Evolutionary conservation across 2,888 invertebrate genomes (phyloP).

Genomic region (Drosophila maculinotata): DNA sequence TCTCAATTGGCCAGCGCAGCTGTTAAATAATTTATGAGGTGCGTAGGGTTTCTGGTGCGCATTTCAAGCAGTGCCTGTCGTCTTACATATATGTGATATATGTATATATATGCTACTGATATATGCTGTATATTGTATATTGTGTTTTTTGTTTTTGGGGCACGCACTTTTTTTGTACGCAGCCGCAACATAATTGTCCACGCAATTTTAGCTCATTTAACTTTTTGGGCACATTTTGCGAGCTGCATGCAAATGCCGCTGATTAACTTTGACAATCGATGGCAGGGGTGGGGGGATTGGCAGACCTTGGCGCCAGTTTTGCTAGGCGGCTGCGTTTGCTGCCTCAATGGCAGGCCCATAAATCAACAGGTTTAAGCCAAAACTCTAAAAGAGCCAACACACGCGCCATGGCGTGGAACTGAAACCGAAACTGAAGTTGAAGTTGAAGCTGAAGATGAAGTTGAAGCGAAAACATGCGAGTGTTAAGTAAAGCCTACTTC

Average conservation of each 20-base stretch:
- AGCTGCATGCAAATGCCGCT: slow-evolving; percentile 71
- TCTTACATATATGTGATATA: slow-evolving; percentile 12
- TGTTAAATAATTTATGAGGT: slow-evolving; percentile 79
- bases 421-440: slow-evolving; percentile 15
- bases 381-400: slow-evolving; percentile 24
- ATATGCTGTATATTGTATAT: slow-evolving; percentile 5
- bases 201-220: slow-evolving; percentile 70
- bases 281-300: not conserved
- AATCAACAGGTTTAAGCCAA: slow-evolving; percentile 47
- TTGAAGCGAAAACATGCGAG: not conserved
- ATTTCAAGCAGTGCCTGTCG: slow-evolving; percentile 57
- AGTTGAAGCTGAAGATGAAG: slow-evolving; percentile 4
- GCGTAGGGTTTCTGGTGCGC: slow-evolving; percentile 73
- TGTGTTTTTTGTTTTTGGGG: slow-evolving; percentile 9
- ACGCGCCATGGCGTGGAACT: slow-evolving; percentile 35
- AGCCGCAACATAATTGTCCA: slow-evolving; percentile 72
- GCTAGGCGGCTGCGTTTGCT: slow-evolving; percentile 39
- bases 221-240: slow-evolving; percentile 67
- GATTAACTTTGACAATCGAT: slow-evolving; percentile 53
- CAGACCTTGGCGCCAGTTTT: slow-evolving; percentile 50
- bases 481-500: too few species aligned
- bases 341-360: slow-evolving; percentile 45
- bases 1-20: slow-evolving; percentile 56
- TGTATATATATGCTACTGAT: slow-evolving; percentile 2
- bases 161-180: slow-evolving; percentile 38